Percentiles rank a stretch among this genome's conserved stretches.
phyloP scores from a whole-genome alignment of 1,140 invertebrate genomes.

The Zaprionus ghesquierei region DNA sequence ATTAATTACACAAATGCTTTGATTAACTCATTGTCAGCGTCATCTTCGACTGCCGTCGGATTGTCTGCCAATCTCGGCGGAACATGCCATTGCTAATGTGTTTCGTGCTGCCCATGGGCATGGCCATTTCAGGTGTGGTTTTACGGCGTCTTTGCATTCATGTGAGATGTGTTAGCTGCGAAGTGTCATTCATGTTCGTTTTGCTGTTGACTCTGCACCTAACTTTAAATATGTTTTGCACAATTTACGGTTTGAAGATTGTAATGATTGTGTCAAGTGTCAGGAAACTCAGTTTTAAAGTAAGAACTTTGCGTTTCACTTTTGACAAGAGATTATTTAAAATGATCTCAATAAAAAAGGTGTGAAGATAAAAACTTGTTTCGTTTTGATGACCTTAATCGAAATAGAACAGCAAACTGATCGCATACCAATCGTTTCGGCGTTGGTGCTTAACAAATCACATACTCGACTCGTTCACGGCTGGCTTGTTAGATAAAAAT shows the following conservation, averaged over 20 bases:
- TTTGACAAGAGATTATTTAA: neutral
- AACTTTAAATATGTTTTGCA: slow-evolving; percentile 20
- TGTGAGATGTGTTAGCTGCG: slow-evolving; percentile 2
- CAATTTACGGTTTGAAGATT: slow-evolving; percentile 14
- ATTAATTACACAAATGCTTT: slow-evolving; percentile 15
- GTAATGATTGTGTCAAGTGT: slow-evolving; percentile 16
- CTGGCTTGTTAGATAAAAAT: slow-evolving; percentile 28
- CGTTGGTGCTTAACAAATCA: slow-evolving; percentile 15
- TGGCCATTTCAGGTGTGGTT: slow-evolving; percentile 26
- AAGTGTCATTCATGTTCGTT: slow-evolving; percentile 7
- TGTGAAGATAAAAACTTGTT: neutral
- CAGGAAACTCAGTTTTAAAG: slow-evolving; percentile 4
- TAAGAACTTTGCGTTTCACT: slow-evolving; percentile 12
- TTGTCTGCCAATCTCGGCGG: slow-evolving; percentile 7
- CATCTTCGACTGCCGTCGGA: slow-evolving; percentile 3
- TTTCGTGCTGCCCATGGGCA: slow-evolving; percentile 29
- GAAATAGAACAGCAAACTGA: slow-evolving; percentile 3
- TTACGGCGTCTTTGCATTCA: neutral
- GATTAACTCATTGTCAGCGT: slow-evolving; percentile 13
- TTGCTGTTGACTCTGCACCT: neutral
- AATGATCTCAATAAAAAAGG: neutral
- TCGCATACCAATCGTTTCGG: slow-evolving; percentile 13
- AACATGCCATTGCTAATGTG: slow-evolving; percentile 11
- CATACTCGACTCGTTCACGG: slow-evolving; percentile 1
- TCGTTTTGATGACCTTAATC: slow-evolving; percentile 4